Base-by-base conservation (phyloP, 2,113 vertebrate genomes). In the Actinemys pallida region DNA sequence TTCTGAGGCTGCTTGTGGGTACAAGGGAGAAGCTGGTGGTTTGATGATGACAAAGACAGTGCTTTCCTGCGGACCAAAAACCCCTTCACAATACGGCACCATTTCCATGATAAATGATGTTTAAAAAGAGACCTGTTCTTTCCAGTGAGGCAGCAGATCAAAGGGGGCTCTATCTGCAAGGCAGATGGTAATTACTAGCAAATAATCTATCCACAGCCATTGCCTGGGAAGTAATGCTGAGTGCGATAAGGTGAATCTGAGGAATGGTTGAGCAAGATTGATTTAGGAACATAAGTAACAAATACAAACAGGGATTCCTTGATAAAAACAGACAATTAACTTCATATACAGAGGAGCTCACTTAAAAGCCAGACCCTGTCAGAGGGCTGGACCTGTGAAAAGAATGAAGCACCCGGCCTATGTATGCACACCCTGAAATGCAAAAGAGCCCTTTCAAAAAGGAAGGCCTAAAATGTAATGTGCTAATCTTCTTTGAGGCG, bases 301-400 rank as follows among this genome's bases (percentile, higher is more conserved):
- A 69, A 1, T 9, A 5, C 7, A 2, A 19, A 2, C 1, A 3
- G 8, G 78, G 22, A 3, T 27, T 45, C 4, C 0, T 27, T 35
- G 42, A 0, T 0, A 2, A 0, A 24, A 42, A 4, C 6, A 25
- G 42, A 13, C 27, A 0, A 1, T 0, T 0, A 9, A n/a, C 6
- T 86, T 87, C 3, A 1, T 19, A 0, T 0, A 4, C 0, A 0
- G 27, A 14, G 42, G 0, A 31, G 47, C 81, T 4, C 6, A 0
- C 22, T 24, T 4, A 8, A 49, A 42, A 69, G 5, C 50, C 54
- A 13, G 54, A 0, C 12, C 13, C 42, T 2, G 16, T 0, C 72
- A 56, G 0, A 47, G 59, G 86, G 39, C 57, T 49, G 5, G 50
- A n/a, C 27, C 57, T 35, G 25, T 47, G 2, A 53, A 4, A 49